A percentile compares a stretch with the other conserved stretches of the same genome.
Evolutionary conservation across 1,140 invertebrate species (phyloP).

Genomic region (Galleria mellonella): DNA sequence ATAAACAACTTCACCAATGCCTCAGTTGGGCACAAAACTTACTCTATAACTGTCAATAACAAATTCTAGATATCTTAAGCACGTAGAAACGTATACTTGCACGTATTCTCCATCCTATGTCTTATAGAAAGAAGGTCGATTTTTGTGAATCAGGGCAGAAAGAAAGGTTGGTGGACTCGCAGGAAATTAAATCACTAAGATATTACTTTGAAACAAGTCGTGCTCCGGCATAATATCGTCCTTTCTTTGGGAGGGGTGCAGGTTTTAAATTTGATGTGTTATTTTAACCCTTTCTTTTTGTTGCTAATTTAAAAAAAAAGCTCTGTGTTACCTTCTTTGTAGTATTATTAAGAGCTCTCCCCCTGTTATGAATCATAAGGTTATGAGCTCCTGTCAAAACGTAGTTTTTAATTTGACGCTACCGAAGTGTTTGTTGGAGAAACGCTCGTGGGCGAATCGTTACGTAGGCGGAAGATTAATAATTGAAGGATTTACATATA

Average conservation of each 20-base stretch:
- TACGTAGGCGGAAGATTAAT: too few relatives aligned
- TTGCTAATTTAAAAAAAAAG: too few relatives aligned
- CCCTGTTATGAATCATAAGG: too few relatives aligned
- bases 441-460: too few relatives aligned
- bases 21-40: background rate
- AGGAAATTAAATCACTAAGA: conserved; percentile 12
- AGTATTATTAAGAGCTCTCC: too few relatives aligned
- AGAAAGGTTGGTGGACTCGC: background rate
- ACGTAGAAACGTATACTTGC: background rate
- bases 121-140: background rate
- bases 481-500: too few relatives aligned
- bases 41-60: conserved; percentile 6
- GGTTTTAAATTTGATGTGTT: conserved; percentile 7
- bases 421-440: too few relatives aligned
- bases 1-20: background rate
- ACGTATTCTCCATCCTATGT: background rate
- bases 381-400: too few relatives aligned
- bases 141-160: background rate
- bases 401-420: too few relatives aligned
- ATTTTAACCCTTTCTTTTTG: conserved; percentile 3
- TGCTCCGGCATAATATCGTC: conserved; percentile 6
- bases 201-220: conserved; percentile 9
- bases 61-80: background rate
- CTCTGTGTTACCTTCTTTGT: too few relatives aligned
- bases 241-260: background rate